A percentile compares a stretch with the other conserved stretches of the same genome.
phyloP scores from a whole-genome alignment of 2,888 invertebrate species.

The Elmis aenea region DNA sequence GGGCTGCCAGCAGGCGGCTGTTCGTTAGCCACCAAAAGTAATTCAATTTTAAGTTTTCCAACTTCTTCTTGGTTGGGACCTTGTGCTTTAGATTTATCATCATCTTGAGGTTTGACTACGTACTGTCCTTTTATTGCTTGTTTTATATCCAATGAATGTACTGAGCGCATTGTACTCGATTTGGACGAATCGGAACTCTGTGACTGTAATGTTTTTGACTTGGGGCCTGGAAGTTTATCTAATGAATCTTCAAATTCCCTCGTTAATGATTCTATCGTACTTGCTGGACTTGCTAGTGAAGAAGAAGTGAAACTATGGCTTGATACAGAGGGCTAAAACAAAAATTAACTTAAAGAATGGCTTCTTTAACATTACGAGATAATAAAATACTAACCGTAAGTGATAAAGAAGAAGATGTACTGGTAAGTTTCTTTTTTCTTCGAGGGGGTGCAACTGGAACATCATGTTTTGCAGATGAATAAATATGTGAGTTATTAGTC shows the following conservation, averaged over 20 bases:
- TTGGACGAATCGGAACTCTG: slow-evolving; percentile 22
- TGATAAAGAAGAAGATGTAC: slow-evolving; percentile 24
- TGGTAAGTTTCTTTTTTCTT: slow-evolving; percentile 64
- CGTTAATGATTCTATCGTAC: slow-evolving; percentile 73
- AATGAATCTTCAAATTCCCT: slow-evolving; percentile 81
- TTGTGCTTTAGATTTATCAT: slow-evolving; percentile 61
- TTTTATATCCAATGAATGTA: slow-evolving; percentile 41
- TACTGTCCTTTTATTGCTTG: slow-evolving; percentile 52
- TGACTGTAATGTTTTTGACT: slow-evolving; percentile 13
- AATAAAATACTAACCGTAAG: slow-evolving; percentile 26
- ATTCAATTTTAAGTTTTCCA: slow-evolving; percentile 50
- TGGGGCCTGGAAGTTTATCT: slow-evolving; percentile 42
- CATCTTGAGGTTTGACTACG: slow-evolving; percentile 61
- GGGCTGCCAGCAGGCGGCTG: slow-evolving; percentile 12
- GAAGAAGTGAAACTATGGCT: slow-evolving; percentile 44
- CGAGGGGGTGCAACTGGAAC: slow-evolving; percentile 74
- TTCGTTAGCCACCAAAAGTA: slow-evolving; percentile 33
- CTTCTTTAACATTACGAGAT: not conserved
- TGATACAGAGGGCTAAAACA: slow-evolving; percentile 3
- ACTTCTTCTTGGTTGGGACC: slow-evolving; percentile 56
- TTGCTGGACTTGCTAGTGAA: slow-evolving; percentile 69
- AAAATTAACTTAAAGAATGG: slow-evolving; percentile 3
- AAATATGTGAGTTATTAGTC: slow-evolving; percentile 23
- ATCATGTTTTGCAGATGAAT: slow-evolving; percentile 29
- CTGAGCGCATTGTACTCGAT: slow-evolving; percentile 32